Evolutionary conservation across 2,888 invertebrate species (phyloP), one percentile per base, ranked within the genome.

Genomic region (Lithophane socia): DNA sequence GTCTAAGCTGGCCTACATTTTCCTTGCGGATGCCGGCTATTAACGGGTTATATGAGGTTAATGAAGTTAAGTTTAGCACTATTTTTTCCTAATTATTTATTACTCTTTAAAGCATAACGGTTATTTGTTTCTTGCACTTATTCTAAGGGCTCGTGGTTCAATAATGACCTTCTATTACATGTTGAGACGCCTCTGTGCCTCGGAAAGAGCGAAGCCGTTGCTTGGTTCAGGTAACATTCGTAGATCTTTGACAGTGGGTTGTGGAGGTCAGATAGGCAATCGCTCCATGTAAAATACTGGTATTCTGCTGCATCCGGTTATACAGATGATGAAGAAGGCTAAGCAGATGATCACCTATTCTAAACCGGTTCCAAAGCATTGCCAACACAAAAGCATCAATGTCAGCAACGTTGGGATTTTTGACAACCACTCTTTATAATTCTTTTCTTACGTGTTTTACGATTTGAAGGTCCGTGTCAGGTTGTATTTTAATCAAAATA

Each of bases 1-100:
- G 52, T n/a, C 44, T 52, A 24, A 29, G 60, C 42, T 79, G 49
- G 29, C n/a, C 29, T 60, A 52, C 8, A 77, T 60, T 61, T 60
- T n/a, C 29, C 18, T 68, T 52, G n/a, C 10, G 12, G 12, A 24
- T 21, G 12, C 29, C 18, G 49, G 12, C 42, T 52, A n/a, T 29
- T 12, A 66, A 13, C n/a, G 44, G 13, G 44, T 61, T 47, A 24
- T 18, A 18, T 47, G 13, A 64, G 18, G 37, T 24, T 42, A 74
- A 74, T 16, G n/a, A 77, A 54, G 13, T 18, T 24, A 54, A 42
- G 60, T 54, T 54, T n/a, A 71, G 54, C 9, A n/a, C 21, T 7
- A 52, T 3, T 12, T 52, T 37, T 37, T 37, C 37, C 5, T 52
- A 24, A 69, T 29, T n/a, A n/a, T 64, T 21, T 42, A 42, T 4